Evolutionary conservation across 2,888 invertebrate species (phyloP), one percentile per base, ranked within the genome.

Genomic region (Lutraria lutraria): DNA sequence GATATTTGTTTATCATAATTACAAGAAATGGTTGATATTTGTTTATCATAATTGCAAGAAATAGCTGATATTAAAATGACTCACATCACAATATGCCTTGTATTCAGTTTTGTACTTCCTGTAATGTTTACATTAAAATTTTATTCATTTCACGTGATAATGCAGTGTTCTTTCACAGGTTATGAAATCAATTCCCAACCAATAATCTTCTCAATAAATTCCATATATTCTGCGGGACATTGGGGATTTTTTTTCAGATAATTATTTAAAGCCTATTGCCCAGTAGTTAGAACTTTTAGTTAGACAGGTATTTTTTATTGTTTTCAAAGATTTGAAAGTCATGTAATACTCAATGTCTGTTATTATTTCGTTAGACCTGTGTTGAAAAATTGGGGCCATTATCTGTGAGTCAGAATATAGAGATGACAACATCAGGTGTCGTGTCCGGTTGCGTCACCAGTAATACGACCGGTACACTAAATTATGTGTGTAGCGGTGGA

Each of bases 351-450:
- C 8, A n/a, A 12, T 25, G 25, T 25, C n/a, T 68, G 63, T 76
- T 76, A 76, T 76, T 16, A 25, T 52, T 83, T 72, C 63, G 19
- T 53, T 79, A 98, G 98, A 98, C 97, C 0, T 99, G 99, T 95
- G 96, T 97, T 89, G 97, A 98, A 94, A 98, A 98, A 92, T 98
- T 98, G 94, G 97, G 97, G 0, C 98, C 98, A 0, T 96, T 99
- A 12, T 97, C 97, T 89, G 97, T 97, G 0, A 98, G 98, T 95
- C 99, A 99, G 97, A 97, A 98, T 43, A 97, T 99, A 29, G 97
- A 98, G 87, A 96, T 99, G 52, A 98, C 98, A 4, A 94, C 95
- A 3, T 53, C 82, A 0, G 90, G 87, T 83, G 88, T 90, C 34
- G 89, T 92, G 88, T 95, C 95, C 13, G 96, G 95, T 16, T 95